Evolutionary conservation across 2,113 vertebrate species (phyloP), one percentile per base, ranked within the genome.

Genomic region (Agapornis roseicollis): DNA sequence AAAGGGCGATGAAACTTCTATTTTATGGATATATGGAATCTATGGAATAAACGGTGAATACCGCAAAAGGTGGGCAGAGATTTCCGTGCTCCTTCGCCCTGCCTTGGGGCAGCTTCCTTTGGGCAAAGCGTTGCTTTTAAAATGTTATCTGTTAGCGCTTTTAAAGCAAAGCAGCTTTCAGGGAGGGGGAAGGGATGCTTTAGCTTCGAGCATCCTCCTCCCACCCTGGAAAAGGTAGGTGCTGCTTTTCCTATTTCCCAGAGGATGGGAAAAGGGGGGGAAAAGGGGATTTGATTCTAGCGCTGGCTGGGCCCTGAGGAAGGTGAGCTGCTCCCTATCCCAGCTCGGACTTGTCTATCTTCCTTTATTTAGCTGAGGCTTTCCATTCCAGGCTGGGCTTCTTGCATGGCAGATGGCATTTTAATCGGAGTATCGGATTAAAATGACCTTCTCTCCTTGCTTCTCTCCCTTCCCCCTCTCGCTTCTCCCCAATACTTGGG

Each of bases 41-140:
- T 97, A 97, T 49, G 95, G 95, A 98, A 98, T 98, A 98, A 98
- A 98, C 80, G 77, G 73, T 37, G 94, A 95, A 95, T 85, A 72
- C 94, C 44, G 80, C 85, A 50, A 95, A 94, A 93, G 37, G 80
- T 69, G 56, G 49, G 42, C 18, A 17, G 58, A 8, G 56, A n/a
- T 58, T 39, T 47, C 69, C 33, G 27, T n/a, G 49, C 68, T 73
- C 16, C 7, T 44, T 78, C 42, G 31, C 44, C 60, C 39, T 58
- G 28, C 35, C 42, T 42, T 2, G 42, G 44, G 39, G 44, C 24
- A 25, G 37, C 17, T 53, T 49, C 13, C 64, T 20, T 73, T 24
- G 17, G 47, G 60, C 72, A 7, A 66, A 74, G 17, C 33, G 6
- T 13, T 4, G n/a, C 9, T 47, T 27, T 13, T 4, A 7, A 12